Evolutionary conservation across 2,888 invertebrate genomes (phyloP), one percentile per base, ranked within the genome.

Genomic region (Diarsia rubi): DNA sequence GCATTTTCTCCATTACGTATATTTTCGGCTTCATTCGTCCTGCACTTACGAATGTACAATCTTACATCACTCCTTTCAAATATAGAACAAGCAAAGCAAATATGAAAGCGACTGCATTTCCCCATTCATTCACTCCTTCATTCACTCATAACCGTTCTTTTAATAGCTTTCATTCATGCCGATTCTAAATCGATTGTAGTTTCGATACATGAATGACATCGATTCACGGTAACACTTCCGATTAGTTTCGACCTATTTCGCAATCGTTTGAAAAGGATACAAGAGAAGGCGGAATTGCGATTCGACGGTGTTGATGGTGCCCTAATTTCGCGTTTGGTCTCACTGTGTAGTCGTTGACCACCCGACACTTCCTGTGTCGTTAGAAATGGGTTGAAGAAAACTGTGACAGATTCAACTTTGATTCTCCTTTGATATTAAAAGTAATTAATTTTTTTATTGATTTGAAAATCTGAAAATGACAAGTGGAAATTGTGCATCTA

Each of bases 121-220:
- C 67, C 77, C 65, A 75, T 71, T 62, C 75, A 80, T 80, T 82
- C 80, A 82, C 70, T 86, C 89, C 79, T 83, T 74, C 86, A 89
- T 89, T 77, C 86, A 88, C 85, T 89, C 67, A 82, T 77, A 86
- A 78, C 67, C 47, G 75, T 78, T 78, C 88, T 88, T 88, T 81
- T 86, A 85, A 86, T 89, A 89, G 86, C 82, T 67, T 85, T 77
- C 88, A 89, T 89, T 89, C 87, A 88, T 80, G 82, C 76, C 85
- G 82, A 87, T 86, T 75, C 77, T 27, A 19, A 84, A 81, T 79
- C 79, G 79, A 83, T 86, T 84, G 74, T 73, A 57, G 60, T 75
- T 67, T 76, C 67, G 68, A 81, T 86, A 68, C 75, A n/a, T n/a
- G n/a, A n/a, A n/a, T n/a, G n/a, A n/a, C n/a, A 86, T 84, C 81